Evolutionary conservation across 2,888 invertebrate species (phyloP).

Genomic region (Meiosimyza decipiens): DNA sequence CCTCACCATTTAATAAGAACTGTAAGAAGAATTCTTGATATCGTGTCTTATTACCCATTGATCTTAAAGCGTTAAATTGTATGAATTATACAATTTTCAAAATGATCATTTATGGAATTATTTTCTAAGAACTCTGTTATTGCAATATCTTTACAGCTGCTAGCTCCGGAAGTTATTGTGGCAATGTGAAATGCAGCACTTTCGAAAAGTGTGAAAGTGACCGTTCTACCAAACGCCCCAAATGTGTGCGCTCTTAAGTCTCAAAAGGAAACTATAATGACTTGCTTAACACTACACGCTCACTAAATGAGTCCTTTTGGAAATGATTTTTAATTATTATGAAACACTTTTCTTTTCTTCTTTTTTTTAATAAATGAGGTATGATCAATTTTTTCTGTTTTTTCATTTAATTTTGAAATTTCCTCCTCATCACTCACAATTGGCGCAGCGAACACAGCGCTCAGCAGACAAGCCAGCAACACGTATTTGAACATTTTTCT

Average conservation of each 20-base stretch:
- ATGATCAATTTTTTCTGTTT: conserved; percentile 25
- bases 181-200: conserved; percentile 75
- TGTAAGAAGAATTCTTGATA: conserved; percentile 52
- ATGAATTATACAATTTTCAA: not conserved
- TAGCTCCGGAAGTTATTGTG: conserved; percentile 73
- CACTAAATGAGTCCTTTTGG: no score
- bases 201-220: conserved; percentile 78
- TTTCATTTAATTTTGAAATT: conserved; percentile 10
- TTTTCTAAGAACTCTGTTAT: not conserved
- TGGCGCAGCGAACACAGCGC: conserved; percentile 57
- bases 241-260: conserved; percentile 72
- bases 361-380: conserved; percentile 5
- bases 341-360: not conserved
- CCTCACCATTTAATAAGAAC: conserved; percentile 65
- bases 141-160: conserved; percentile 32
- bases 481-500: conserved; percentile 59
- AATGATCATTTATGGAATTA: not conserved
- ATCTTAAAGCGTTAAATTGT: not conserved
- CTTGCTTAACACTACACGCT: no score
- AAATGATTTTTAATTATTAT: no score
- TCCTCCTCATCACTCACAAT: conserved; percentile 60
- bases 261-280: not conserved
- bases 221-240: conserved; percentile 73
- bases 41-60: no score
- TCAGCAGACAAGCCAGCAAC: conserved; percentile 60